A percentile compares a stretch with the other conserved stretches of the same genome.
phyloP scores from a whole-genome alignment of 2,888 invertebrate species.

The Chouioia cunea region DNA sequence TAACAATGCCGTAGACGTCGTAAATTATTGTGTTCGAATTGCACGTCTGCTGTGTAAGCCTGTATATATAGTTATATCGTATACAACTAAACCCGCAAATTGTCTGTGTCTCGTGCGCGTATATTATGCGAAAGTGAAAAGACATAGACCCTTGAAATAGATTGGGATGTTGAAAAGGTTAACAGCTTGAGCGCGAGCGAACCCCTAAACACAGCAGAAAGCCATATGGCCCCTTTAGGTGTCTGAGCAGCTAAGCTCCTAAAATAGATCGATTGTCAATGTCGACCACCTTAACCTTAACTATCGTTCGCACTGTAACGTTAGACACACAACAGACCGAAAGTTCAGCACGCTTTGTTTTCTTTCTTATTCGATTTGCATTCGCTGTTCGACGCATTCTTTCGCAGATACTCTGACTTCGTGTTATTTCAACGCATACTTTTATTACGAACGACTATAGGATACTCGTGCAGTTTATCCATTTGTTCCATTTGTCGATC shows the following conservation, averaged over 20 bases:
- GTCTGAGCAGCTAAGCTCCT: constrained; percentile 27
- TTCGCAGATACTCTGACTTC: too few species aligned
- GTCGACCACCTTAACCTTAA: constrained; percentile 38
- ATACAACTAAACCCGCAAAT: too few species aligned
- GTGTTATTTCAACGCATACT: too few species aligned
- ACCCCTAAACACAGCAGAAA: not conserved
- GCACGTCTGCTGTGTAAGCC: not conserved
- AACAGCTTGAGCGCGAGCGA: constrained; percentile 28
- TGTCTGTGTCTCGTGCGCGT: too few species aligned
- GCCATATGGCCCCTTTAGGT: constrained; percentile 34
- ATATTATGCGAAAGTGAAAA: constrained; percentile 1
- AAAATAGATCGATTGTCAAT: constrained; percentile 37
- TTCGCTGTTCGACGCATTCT: too few species aligned
- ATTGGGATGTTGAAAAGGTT: constrained; percentile 42
- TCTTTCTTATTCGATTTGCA: not conserved
- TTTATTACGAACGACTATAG: too few species aligned
- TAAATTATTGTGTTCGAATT: constrained; percentile 36
- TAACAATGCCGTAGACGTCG: constrained; percentile 37
- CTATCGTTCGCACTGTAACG: not conserved
- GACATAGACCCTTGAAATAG: constrained; percentile 31
- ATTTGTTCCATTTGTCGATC: too few species aligned
- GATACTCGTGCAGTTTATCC: too few species aligned
- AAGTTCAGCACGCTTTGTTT: constrained; percentile 10
- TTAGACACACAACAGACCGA: constrained; percentile 3
- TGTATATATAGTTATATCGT: too few species aligned